A percentile compares a stretch with the other conserved stretches of the same genome.
Evolutionary conservation across 2,797 vertebrate species (phyloP).

Genomic region (Rhinoraja longicauda): DNA sequence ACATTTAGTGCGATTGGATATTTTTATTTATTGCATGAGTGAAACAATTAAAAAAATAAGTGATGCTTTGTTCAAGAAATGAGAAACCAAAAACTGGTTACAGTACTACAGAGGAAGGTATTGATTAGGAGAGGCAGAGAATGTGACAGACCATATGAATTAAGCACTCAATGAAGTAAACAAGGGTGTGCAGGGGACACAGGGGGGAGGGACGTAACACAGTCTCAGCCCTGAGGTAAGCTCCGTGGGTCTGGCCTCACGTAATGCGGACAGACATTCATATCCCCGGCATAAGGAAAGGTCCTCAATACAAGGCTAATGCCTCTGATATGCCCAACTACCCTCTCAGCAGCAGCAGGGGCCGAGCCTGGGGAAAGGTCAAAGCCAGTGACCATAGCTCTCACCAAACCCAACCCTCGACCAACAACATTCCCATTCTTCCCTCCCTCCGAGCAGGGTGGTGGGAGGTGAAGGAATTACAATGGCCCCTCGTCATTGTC

Average conservation of each 20-base stretch:
- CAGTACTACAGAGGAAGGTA: background rate
- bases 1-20: background rate
- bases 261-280: too few species aligned
- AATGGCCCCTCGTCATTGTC: background rate
- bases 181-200: too few species aligned
- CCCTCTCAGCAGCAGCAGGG: background rate
- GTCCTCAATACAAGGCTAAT: background rate
- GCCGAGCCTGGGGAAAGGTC: background rate
- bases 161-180: background rate
- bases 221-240: constrained; percentile 13
- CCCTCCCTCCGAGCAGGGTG: too few species aligned
- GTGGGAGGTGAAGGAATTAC: background rate
- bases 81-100: background rate
- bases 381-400: background rate
- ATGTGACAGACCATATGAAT: background rate
- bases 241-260: background rate
- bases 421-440: background rate
- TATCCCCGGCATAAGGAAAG: background rate
- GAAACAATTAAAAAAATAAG: constrained; percentile 38
- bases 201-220: background rate
- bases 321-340: background rate
- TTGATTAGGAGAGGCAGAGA: background rate
- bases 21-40: constrained; percentile 32
- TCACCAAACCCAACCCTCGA: background rate
- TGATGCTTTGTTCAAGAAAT: constrained; percentile 23